phyloP scores from a whole-genome alignment of 2,888 invertebrate genomes.

The Nezara viridula region DNA sequence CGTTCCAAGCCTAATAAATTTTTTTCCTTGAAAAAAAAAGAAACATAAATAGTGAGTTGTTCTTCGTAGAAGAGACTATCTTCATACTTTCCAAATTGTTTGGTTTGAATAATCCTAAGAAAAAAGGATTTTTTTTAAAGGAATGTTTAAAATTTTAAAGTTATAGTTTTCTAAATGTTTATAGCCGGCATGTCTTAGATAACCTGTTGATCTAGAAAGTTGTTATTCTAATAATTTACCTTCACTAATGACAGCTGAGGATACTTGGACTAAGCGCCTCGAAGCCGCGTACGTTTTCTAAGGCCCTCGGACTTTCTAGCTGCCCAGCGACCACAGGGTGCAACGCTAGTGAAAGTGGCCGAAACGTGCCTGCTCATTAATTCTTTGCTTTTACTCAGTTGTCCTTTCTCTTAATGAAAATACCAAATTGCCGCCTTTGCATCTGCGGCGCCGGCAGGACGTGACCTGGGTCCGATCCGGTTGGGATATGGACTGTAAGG shows the following conservation, averaged over 20 bases:
- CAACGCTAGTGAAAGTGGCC: conserved; percentile 13
- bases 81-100: neutral
- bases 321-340: conserved; percentile 24
- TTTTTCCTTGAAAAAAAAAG: too few species aligned
- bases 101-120: neutral
- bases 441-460: neutral
- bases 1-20: neutral
- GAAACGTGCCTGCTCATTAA: conserved; percentile 33
- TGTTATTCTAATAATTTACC: neutral
- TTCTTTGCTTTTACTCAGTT: conserved; percentile 29
- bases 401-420: conserved; percentile 48
- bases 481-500: neutral
- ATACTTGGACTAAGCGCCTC: neutral
- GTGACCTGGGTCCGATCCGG: neutral
- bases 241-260: neutral
- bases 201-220: neutral
- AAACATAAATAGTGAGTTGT: neutral
- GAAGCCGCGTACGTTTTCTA: neutral
- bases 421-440: conserved; percentile 1
- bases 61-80: neutral
- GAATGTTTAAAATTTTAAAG: neutral
- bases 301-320: neutral
- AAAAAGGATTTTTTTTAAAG: neutral
- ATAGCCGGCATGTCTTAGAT: neutral
- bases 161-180: neutral